Percentiles rank a stretch among this genome's conserved stretches.
phyloP scores from a whole-genome alignment of 2,113 vertebrate species.

The Microtus richardsoni region DNA sequence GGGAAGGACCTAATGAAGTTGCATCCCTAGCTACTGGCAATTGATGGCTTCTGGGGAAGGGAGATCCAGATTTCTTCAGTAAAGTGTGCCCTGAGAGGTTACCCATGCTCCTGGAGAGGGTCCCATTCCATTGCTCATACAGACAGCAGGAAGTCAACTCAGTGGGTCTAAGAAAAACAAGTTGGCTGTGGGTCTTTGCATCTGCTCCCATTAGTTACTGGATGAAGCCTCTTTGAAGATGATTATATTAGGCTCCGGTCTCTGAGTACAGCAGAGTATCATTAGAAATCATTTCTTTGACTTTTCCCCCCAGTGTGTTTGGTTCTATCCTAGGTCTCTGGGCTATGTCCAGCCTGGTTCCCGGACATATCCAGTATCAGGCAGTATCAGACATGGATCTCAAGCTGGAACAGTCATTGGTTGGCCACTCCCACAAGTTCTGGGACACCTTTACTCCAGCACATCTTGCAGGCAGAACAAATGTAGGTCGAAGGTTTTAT shows the following conservation, averaged over 20 bases:
- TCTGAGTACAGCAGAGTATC: background rate
- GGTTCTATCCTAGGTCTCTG: background rate
- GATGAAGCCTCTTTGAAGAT: background rate
- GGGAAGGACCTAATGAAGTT: background rate
- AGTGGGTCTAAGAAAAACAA: background rate
- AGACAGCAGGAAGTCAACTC: background rate
- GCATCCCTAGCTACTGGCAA: background rate
- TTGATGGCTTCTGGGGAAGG: background rate
- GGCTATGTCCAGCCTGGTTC: background rate
- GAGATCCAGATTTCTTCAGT: background rate
- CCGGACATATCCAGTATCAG: background rate
- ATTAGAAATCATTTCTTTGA: background rate
- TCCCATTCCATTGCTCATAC: background rate
- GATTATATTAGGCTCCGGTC: background rate
- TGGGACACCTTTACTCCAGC: background rate
- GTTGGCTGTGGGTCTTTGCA: background rate
- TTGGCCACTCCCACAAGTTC: background rate
- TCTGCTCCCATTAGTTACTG: background rate
- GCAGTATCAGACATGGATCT: background rate
- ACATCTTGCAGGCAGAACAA: background rate
- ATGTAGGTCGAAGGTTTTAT: background rate
- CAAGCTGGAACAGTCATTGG: background rate
- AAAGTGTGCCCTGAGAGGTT: background rate
- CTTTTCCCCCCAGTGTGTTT: accelerated
- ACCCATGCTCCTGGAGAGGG: background rate